Evolutionary conservation across 1,140 invertebrate species (phyloP).

Genomic region (Paraescarpia echinospica): DNA sequence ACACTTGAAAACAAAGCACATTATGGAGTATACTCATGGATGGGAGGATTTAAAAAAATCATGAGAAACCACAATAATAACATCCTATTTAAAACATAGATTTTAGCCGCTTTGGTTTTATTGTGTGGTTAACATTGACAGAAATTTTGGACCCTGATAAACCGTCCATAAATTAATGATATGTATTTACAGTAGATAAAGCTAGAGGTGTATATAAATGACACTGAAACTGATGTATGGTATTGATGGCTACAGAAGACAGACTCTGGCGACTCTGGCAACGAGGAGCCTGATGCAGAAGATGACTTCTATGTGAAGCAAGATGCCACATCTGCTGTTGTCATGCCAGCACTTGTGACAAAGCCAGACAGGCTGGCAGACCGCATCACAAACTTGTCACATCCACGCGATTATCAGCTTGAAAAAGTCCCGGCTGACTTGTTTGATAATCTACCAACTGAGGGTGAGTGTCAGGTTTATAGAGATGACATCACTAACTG

Average conservation of each 20-base stretch:
- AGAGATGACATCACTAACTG: background rate
- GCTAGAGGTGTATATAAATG: too few relatives aligned
- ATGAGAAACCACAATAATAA: too few relatives aligned
- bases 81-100: too few relatives aligned
- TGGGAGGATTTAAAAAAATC: too few relatives aligned
- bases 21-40: too few relatives aligned
- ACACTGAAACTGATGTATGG: background rate
- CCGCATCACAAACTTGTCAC: conserved; percentile 53
- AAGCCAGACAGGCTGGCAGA: conserved; percentile 58
- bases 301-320: conserved; percentile 52
- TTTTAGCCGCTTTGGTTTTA: too few relatives aligned
- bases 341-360: conserved; percentile 30
- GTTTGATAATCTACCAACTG: conserved; percentile 69
- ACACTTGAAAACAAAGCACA: too few relatives aligned
- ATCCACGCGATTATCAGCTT: conserved; percentile 44
- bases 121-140: too few relatives aligned
- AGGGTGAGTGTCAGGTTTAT: conserved; percentile 59
- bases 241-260: conserved; percentile 67
- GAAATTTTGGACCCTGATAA: too few relatives aligned
- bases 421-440: conserved; percentile 53
- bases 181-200: too few relatives aligned
- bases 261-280: conserved; percentile 89
- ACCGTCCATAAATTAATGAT: too few relatives aligned
- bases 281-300: conserved; percentile 78
- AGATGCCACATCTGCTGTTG: background rate